A percentile compares a stretch with the other conserved stretches of the same genome.
Conservation (phyloP, 2,888 invertebrate species). For the Mesorhabditis spiculigera region DNA sequence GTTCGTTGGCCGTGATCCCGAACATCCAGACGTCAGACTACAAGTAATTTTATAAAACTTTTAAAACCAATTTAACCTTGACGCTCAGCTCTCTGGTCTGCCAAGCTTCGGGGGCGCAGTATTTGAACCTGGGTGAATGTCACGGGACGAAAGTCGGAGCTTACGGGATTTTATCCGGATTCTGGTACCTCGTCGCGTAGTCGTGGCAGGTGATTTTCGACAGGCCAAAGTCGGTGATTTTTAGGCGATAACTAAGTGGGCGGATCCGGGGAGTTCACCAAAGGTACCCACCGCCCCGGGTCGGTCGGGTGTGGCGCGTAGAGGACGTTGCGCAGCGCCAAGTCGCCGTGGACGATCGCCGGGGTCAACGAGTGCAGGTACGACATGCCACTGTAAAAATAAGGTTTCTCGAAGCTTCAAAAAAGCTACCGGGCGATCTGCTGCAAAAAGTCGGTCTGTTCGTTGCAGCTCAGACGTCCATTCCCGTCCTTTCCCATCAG, state of each 20-base stretch:
- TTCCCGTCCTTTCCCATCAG: too few species aligned
- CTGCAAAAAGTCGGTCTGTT: slow-evolving; percentile 26
- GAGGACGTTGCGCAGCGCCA: slow-evolving; percentile 98
- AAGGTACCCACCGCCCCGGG: slow-evolving; percentile 14
- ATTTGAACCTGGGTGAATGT: slow-evolving; percentile 23
- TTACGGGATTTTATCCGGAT: slow-evolving; percentile 32
- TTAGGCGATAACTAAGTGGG: slow-evolving; percentile 25
- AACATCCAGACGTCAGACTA: slow-evolving; percentile 39
- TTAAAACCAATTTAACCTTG: slow-evolving; percentile 7
- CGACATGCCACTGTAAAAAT: slow-evolving; percentile 67
- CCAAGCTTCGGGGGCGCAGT: slow-evolving; percentile 37
- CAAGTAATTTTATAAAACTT: slow-evolving; percentile 22
- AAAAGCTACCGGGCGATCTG: slow-evolving; percentile 23
- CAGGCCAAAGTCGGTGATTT: slow-evolving; percentile 40
- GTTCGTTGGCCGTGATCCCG: slow-evolving; percentile 29
- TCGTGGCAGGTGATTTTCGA: slow-evolving; percentile 31
- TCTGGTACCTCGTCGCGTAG: slow-evolving; percentile 20
- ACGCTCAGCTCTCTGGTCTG: background rate
- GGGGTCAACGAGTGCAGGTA: slow-evolving; percentile 98
- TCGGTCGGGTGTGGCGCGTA: slow-evolving; percentile 69
- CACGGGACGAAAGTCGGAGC: background rate
- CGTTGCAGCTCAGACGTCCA: slow-evolving; percentile 19
- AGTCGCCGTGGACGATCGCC: slow-evolving; percentile 91
- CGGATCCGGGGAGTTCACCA: background rate
- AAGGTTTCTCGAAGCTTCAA: too few species aligned